Percentiles rank a stretch among this genome's conserved stretches.
Conservation (phyloP, 2,888 invertebrate species). For the Esperia sulphurella region DNA sequence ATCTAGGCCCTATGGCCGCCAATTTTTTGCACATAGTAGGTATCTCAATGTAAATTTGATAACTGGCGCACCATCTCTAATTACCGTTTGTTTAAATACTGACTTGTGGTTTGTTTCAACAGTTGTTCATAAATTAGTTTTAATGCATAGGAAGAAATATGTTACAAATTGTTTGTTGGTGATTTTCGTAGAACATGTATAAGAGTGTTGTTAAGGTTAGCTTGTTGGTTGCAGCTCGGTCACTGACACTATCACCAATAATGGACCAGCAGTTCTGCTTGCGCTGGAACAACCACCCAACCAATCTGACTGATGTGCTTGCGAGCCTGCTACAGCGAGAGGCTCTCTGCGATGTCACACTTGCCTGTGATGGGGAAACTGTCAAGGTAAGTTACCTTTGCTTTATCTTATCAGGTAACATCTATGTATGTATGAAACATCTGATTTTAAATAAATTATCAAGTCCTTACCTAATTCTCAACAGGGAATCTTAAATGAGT, state of each 20-base stretch:
- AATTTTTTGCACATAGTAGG: conserved; percentile 67
- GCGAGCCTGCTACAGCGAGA: conserved; percentile 92
- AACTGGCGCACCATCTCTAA: conserved; percentile 64
- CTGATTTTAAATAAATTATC: no score
- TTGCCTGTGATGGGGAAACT: conserved; percentile 94
- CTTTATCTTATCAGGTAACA: background rate
- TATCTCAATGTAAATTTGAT: conserved; percentile 69
- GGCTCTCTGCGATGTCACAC: conserved; percentile 94
- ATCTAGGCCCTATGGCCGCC: conserved; percentile 78
- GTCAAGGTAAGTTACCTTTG: conserved; percentile 81
- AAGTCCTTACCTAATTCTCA: no score
- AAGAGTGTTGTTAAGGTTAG: conserved; percentile 25
- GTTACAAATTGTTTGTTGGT: conserved; percentile 12
- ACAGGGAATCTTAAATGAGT: no score
- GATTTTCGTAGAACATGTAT: background rate
- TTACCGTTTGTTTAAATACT: conserved; percentile 60
- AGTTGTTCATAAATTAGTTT: background rate
- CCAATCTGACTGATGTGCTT: conserved; percentile 93
- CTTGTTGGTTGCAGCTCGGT: conserved; percentile 71
- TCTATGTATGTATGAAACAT: no score
- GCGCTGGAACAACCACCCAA: conserved; percentile 96
- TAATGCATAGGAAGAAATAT: background rate
- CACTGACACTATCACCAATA: conserved; percentile 79
- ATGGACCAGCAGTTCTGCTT: conserved; percentile 94
- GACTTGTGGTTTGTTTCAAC: conserved; percentile 45